Evolutionary conservation across 2,888 invertebrate genomes (phyloP), one percentile per base, ranked within the genome.

Genomic region (Patella ulyssiponensis): DNA sequence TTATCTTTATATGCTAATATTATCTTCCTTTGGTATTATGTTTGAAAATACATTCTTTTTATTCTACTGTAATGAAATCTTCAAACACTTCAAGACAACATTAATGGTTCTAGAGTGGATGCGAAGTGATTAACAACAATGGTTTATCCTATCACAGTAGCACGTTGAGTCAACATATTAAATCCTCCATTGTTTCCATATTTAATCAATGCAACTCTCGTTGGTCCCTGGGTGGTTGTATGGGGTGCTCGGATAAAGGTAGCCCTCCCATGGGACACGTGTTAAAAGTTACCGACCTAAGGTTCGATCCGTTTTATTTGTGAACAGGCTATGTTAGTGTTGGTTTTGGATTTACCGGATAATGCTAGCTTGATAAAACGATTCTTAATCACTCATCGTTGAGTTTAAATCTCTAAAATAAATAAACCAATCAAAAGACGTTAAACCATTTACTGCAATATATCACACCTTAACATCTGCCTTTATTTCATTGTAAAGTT

Each of bases 401-500:
- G 64, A 64, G 20, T 64, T 11, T 23, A 64, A 64, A 64, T 64
- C 64, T 23, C 20, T 23, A 64, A 64, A 23, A 23, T 64, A 64
- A 64, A 64, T 64, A 64, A 64, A 64, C 64, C 20, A 20, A 23
- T 64, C 20, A 23, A 64, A 64, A 64, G 64, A 64, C 20, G 23
- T 64, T 44, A 23, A 64, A 23, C 20, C 64, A 64, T 64, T 64
- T 64, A 64, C 23, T 64, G 20, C 64, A 64, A 64, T 64, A 64
- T 64, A 64, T 64, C 64, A 64, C 64, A 64, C 64, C 64, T 64
- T 23, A 64, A 64, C 64, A 64, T 64, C 64, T 64, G 64, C 14
- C 64, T 64, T 64, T 64, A 64, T 64, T 64, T 64, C 64, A 23
- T 20, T 64, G 20, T 20, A 20, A 23, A 23, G 20, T 64, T 23